Conservation (phyloP, 1,140 invertebrate species). For the Bombyx mandarina region DNA sequence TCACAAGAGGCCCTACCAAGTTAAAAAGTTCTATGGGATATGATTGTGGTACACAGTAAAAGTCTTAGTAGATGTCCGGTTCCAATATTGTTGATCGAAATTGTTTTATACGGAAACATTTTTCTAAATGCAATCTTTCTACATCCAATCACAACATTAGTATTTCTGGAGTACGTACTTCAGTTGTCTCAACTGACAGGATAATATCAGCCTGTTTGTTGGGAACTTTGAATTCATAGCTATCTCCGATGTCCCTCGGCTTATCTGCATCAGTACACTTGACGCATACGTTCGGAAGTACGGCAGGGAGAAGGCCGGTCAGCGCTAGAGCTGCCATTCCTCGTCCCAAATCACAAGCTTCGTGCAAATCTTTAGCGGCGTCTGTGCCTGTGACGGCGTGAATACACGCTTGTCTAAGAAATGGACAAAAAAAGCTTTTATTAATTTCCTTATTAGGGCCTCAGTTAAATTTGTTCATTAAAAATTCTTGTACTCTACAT, state of each 20-base stretch:
- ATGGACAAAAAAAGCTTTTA: too few species aligned
- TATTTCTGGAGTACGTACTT: constrained; percentile 21
- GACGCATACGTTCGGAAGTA: constrained; percentile 74
- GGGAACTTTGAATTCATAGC: constrained; percentile 77
- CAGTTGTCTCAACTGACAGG: constrained; percentile 77
- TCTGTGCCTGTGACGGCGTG: constrained; percentile 66
- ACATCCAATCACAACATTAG: too few species aligned
- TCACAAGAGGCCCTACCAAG: too few species aligned
- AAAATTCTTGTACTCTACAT: too few species aligned
- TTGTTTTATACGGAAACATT: too few species aligned
- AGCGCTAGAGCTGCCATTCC: constrained; percentile 74
- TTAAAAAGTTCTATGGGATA: too few species aligned
- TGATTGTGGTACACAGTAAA: too few species aligned
- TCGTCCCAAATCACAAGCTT: constrained; percentile 72
- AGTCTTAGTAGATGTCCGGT: too few species aligned
- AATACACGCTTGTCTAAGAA: constrained; percentile 75
- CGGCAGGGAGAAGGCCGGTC: constrained; percentile 68
- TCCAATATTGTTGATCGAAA: too few species aligned
- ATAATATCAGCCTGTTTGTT: constrained; percentile 81
- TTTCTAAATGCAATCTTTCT: too few species aligned
- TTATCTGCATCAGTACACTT: constrained; percentile 73
- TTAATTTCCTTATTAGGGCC: too few species aligned
- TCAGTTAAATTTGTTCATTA: too few species aligned
- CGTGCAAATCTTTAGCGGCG: constrained; percentile 56
- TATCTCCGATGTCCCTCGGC: constrained; percentile 70